phyloP scores from a whole-genome alignment of 2,797 vertebrate genomes.

The Florisuga fusca region DNA sequence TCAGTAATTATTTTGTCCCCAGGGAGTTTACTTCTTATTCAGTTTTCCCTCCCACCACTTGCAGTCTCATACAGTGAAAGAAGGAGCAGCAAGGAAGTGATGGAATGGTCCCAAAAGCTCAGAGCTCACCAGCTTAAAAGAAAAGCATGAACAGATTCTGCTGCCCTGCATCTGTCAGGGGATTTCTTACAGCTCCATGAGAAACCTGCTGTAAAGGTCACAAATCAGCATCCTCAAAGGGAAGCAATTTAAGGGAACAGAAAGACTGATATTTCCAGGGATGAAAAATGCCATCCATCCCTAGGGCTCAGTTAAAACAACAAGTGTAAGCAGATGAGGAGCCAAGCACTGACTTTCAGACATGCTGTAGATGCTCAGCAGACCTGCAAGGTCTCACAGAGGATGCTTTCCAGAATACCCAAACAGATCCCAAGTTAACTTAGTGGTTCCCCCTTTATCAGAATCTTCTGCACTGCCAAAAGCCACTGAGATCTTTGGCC shows the following conservation, averaged over 20 bases:
- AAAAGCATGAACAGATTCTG: not conserved
- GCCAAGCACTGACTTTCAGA: not conserved
- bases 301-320: not conserved
- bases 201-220: constrained; percentile 1
- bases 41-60: not conserved
- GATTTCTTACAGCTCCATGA: not conserved
- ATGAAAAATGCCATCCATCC: not conserved
- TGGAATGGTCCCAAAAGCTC: not conserved
- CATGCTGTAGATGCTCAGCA: not conserved
- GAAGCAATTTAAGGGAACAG: not conserved
- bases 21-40: not conserved
- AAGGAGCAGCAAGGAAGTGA: not conserved
- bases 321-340: not conserved
- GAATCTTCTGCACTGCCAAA: not conserved
- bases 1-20: not conserved
- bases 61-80: not conserved
- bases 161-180: not conserved
- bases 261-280: not conserved
- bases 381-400: not conserved
- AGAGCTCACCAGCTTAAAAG: not conserved
- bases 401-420: not conserved
- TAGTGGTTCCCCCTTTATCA: not conserved
- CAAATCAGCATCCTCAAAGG: not conserved
- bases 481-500: accelerated
- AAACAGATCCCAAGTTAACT: not conserved